Evolutionary conservation across 2,113 vertebrate species (phyloP), one percentile per base, ranked within the genome.

Genomic region (Crocuta crocuta): DNA sequence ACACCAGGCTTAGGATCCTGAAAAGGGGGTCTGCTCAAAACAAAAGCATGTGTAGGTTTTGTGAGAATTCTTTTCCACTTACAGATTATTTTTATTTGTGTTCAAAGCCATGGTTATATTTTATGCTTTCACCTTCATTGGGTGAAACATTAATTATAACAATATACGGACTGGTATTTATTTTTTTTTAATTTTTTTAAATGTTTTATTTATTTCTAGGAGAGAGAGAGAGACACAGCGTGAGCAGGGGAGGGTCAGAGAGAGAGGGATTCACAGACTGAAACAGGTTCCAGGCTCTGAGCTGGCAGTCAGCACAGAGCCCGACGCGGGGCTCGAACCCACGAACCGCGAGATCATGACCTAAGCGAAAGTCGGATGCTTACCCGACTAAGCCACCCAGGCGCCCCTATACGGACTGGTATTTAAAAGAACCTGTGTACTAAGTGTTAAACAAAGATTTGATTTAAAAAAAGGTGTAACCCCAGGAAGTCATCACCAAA

Each of bases 401-500:
- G n/a, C n/a, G n/a, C n/a, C n/a, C n/a, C n/a, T 2, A 87, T 7
- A 74, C 2, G 4, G 61, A 78, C 1, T 15, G 15, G 5, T 82
- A 50, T 55, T 63, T 21, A 21, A 61, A 45, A 88, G 89, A 85
- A 19, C 4, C 5, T 17, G 26, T 4, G 15, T 81, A 19, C 48
- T 90, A 97, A 95, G 81, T 24, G 5, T 73, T 87, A 10, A 79
- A 23, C n/a, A 87, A 58, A 90, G 4, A 16, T 87, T 94, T 89
- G 45, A 3, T 39, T 94, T 45, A 63, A 58, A 73, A 73, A 89
- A 73, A 50, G 0, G 3, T 19, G 76, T 39, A 21, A n/a, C 48
- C 35, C 65, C 10, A 81, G n/a, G 11, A 76, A 76, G 31, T 45
- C 53, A 55, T 83, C 35, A 35, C 17, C 66, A 28, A 33, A 23